Evolutionary conservation across 2,113 vertebrate genomes (phyloP), one percentile per base, ranked within the genome.

Genomic region (Sapajus apella): DNA sequence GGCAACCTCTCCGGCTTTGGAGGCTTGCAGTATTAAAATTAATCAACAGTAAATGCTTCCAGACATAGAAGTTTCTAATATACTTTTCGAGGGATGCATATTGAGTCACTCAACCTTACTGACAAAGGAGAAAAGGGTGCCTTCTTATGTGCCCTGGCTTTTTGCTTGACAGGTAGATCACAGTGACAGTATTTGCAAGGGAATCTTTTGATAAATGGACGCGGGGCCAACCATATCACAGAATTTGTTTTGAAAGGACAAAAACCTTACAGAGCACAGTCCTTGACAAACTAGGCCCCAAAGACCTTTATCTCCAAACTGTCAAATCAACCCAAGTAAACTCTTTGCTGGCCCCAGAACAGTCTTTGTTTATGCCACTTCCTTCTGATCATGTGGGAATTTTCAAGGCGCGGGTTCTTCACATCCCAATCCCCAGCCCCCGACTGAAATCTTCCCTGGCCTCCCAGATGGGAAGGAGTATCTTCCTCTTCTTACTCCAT

Each of bases 181-280:
- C 6, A 7, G 80, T 6, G 47, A 77, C 16, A 87, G 35, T 4
- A 23, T 56, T 55, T 87, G 64, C 21, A 87, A 6, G 0, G 18
- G 40, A 83, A 83, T 18, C 80, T 93, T 80, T 80, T 52, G 58
- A 58, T 25, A 66, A 55, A 55, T 9, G 37, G 27, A 37, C 75
- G 17, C 25, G 4, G 35, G 35, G 13, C n/a, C 16, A 68, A 30
- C 43, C 8, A 5, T 61, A 72, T 35, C 84, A 84, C 89, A 45
- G 56, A 96, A 94, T 76, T 32, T 66, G 21, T 73, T 86, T 47
- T 56, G 32, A 76, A 91, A 93, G 40, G 61, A 90, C 83, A 87
- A 87, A 68, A 52, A 6, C 35, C 52, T 85, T 35, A 82, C 14
- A 86, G 77, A 92, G 17, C 75, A 73, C 12, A 75, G 75, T n/a